Conservation (phyloP, 2,888 invertebrate genomes). For the Rhamnusium bicolor region DNA sequence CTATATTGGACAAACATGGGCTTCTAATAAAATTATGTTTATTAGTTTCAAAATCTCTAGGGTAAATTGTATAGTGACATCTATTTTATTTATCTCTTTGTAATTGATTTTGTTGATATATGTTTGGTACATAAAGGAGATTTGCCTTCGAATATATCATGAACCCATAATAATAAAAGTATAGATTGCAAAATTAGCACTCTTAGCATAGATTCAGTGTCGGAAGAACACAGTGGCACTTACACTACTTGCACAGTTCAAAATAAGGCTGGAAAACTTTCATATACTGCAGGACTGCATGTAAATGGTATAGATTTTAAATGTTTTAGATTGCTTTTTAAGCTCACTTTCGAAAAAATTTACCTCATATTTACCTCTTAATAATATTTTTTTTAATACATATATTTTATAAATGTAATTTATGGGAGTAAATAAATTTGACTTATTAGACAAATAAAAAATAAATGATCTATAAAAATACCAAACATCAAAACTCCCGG, state of each 20-base stretch:
- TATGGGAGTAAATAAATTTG: too few relatives aligned
- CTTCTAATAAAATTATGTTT: too few relatives aligned
- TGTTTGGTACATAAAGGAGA: slow-evolving; percentile 83
- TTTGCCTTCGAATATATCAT: slow-evolving; percentile 77
- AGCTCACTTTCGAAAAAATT: background rate
- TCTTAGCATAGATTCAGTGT: slow-evolving; percentile 77
- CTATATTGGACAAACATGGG: too few relatives aligned
- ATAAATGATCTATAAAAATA: too few relatives aligned
- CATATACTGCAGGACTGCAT: slow-evolving; percentile 73
- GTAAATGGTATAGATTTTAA: slow-evolving; percentile 78
- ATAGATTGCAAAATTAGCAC: slow-evolving; percentile 73
- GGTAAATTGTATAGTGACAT: too few relatives aligned
- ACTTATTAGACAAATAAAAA: too few relatives aligned
- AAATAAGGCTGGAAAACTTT: slow-evolving; percentile 79
- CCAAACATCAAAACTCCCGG: too few relatives aligned
- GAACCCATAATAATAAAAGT: slow-evolving; percentile 74
- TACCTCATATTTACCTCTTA: background rate
- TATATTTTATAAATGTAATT: too few relatives aligned
- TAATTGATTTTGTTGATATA: too few relatives aligned
- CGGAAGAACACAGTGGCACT: slow-evolving; percentile 80
- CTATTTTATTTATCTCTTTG: too few relatives aligned
- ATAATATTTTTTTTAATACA: too few relatives aligned
- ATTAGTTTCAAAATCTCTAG: too few relatives aligned
- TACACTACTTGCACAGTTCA: slow-evolving; percentile 82
- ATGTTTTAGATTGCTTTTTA: background rate